A percentile compares a stretch with the other conserved stretches of the same genome.
phyloP scores from a whole-genome alignment of 35 echinoderm and acorn worm species.

The Nesometra sesokonis region DNA sequence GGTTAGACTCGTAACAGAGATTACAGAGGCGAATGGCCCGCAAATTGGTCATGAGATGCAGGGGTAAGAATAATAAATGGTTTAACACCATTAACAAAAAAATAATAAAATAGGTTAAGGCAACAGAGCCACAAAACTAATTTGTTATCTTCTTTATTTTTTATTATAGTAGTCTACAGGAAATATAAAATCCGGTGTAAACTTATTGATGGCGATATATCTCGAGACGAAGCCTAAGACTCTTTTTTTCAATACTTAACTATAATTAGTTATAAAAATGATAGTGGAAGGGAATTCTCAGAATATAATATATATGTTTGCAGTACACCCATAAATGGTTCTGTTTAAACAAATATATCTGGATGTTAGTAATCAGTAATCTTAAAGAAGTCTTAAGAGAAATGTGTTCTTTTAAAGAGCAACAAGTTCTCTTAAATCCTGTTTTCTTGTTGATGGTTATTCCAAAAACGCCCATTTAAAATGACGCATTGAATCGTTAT shows the following conservation, averaged over 20 bases:
- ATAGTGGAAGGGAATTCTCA: neutral
- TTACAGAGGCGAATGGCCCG: neutral
- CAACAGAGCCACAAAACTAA: neutral
- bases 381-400: too few species aligned
- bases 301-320: neutral
- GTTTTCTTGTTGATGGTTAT: too few species aligned
- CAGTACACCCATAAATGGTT: too few species aligned
- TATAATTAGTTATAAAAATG: too few species aligned
- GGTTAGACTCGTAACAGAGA: neutral
- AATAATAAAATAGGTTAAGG: neutral
- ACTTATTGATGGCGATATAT: neutral
- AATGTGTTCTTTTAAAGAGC: too few species aligned
- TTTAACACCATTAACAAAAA: neutral
- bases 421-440: too few species aligned
- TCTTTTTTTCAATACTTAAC: neutral
- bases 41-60: neutral
- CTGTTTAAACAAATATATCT: too few species aligned
- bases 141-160: neutral
- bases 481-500: too few species aligned
- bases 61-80: neutral
- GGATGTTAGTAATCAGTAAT: too few species aligned
- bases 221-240: neutral
- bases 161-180: neutral
- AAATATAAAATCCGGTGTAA: neutral
- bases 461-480: too few species aligned